phyloP scores from a whole-genome alignment of 1,140 invertebrate genomes.

The Sipha flava region DNA sequence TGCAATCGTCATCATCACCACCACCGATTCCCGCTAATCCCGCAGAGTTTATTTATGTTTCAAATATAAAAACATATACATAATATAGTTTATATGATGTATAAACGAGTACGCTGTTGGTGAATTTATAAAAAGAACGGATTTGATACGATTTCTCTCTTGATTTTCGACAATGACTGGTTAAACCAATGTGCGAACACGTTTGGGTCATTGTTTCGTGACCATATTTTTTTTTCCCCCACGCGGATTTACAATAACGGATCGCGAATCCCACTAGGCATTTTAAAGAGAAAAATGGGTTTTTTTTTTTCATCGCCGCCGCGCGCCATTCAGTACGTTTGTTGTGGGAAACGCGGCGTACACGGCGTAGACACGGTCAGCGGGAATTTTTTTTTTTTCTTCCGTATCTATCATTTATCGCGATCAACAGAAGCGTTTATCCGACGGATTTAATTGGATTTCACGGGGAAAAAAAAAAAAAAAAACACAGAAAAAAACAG shows the following conservation, averaged over 20 bases:
- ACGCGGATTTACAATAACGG: neutral
- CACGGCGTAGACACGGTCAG: conserved; percentile 8
- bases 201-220: conserved; percentile 25
- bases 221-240: neutral
- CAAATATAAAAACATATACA: neutral
- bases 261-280: neutral
- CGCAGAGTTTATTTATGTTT: neutral
- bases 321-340: neutral
- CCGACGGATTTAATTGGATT: conserved; percentile 20
- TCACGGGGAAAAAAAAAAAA: neutral
- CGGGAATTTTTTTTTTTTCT: neutral
- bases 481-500: too few relatives aligned
- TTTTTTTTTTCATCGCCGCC: neutral
- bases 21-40: neutral
- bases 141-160: conserved; percentile 30
- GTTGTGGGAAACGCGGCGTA: conserved; percentile 9
- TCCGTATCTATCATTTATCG: neutral
- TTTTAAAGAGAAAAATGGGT: conserved; percentile 21
- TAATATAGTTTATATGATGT: neutral
- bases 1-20: neutral
- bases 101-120: neutral
- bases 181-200: conserved; percentile 4
- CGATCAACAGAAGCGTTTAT: conserved; percentile 19
- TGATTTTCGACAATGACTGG: conserved; percentile 24
- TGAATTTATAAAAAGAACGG: conserved; percentile 13